Percentiles rank a stretch among this genome's conserved stretches.
Conservation (phyloP, 2,113 vertebrate species). For the Ginglymostoma cirratum region DNA sequence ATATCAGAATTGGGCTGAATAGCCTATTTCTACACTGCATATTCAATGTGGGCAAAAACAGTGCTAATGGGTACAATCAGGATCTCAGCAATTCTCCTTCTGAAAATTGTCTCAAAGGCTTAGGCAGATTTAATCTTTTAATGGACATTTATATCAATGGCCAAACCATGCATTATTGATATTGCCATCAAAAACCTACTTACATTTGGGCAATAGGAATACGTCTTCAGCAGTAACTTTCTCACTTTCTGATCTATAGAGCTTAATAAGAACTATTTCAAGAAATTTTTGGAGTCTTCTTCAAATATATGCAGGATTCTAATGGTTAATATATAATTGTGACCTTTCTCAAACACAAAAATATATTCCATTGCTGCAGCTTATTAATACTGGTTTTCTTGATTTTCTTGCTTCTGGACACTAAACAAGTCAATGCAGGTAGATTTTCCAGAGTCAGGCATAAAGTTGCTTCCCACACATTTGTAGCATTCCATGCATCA, state of each 20-base stretch:
- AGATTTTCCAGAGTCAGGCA: background rate
- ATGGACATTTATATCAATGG: background rate
- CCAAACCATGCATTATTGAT: background rate
- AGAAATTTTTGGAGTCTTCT: background rate
- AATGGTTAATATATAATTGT: background rate
- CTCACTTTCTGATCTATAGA: background rate
- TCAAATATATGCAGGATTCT: background rate
- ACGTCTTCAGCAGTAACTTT: background rate
- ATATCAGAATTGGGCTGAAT: background rate
- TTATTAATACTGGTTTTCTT: background rate
- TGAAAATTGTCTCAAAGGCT: background rate
- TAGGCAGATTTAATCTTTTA: background rate
- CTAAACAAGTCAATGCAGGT: background rate
- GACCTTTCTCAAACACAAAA: background rate
- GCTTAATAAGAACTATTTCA: slow-evolving; percentile 7
- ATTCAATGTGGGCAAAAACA: background rate
- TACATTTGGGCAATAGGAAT: background rate
- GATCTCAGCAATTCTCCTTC: background rate
- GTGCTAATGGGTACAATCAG: too few relatives aligned
- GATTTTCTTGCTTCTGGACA: background rate
- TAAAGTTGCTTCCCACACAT: background rate
- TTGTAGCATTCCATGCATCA: background rate
- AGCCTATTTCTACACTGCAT: background rate
- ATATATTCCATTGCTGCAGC: background rate
- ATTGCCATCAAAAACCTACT: background rate